Evolutionary conservation across 1,140 invertebrate species (phyloP).

Genomic region (Zaprionus gabonicus): DNA sequence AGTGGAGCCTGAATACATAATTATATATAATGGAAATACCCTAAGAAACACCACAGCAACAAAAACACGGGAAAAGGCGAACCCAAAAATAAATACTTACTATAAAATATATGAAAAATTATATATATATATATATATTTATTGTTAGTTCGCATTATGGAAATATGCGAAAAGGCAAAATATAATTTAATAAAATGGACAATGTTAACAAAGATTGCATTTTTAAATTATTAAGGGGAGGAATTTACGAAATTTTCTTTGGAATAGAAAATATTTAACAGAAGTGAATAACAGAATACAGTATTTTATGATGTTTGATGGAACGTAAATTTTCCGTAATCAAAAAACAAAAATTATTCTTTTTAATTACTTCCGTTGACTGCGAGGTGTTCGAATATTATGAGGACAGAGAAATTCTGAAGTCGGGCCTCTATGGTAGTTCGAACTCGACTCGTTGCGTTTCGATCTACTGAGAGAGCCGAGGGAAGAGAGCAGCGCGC

Average conservation of each 20-base stretch:
- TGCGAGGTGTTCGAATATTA: conserved; percentile 30
- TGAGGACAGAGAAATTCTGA: conserved; percentile 24
- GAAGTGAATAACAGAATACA: no score
- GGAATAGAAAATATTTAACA: no score
- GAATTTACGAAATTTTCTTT: no score
- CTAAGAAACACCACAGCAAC: conserved; percentile 51
- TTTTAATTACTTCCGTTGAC: conserved; percentile 35
- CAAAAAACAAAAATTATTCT: not conserved
- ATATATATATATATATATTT: conserved; percentile 66
- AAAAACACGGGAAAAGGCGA: conserved; percentile 39
- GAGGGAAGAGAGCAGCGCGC: conserved; percentile 24
- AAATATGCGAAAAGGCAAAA: conserved; percentile 61
- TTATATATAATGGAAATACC: conserved; percentile 21
- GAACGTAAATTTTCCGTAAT: no score
- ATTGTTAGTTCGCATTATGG: conserved; percentile 75
- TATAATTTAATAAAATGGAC: conserved; percentile 71
- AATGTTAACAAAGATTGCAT: conserved; percentile 60
- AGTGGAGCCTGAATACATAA: conserved; percentile 17
- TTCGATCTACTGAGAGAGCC: conserved; percentile 41
- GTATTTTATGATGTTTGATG: no score
- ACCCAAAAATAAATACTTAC: conserved; percentile 45
- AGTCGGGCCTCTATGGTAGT: not conserved
- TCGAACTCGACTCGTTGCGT: conserved; percentile 10
- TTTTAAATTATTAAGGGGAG: not conserved
- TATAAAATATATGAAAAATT: conserved; percentile 43